Conservation (phyloP, 2,113 vertebrate species). For the Bujurquina vittata region DNA sequence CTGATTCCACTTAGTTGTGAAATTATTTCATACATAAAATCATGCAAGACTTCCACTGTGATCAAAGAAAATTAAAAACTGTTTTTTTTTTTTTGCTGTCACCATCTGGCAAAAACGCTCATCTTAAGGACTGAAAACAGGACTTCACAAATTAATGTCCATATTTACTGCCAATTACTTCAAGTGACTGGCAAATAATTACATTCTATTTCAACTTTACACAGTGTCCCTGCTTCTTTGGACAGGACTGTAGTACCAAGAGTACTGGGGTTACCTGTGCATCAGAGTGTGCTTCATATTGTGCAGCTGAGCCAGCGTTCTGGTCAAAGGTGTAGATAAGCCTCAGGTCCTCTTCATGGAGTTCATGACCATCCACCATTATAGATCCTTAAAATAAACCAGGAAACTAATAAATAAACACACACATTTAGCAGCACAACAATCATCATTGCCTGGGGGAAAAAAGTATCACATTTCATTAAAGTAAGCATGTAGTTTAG, state of each 20-base stretch:
- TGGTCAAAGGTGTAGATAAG: conserved; percentile 93
- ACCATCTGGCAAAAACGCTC: not conserved
- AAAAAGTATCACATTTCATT: not conserved
- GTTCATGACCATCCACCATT: conserved; percentile 89
- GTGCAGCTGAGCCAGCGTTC: conserved; percentile 76
- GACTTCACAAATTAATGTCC: too few relatives aligned
- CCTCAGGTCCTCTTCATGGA: conserved; percentile 91
- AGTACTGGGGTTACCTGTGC: conserved; percentile 83
- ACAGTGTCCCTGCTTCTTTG: not conserved
- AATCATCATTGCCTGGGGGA: not conserved
- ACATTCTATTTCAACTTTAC: not conserved
- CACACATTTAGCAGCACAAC: not conserved
- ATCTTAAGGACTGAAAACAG: too few relatives aligned
- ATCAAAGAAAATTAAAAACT: not conserved
- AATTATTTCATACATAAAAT: conserved; percentile 67
- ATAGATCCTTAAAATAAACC: conserved; percentile 82
- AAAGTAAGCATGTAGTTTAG: too few relatives aligned
- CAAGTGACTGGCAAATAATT: not conserved
- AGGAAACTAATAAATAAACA: not conserved
- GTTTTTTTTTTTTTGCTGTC: not conserved
- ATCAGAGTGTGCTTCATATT: conserved; percentile 95
- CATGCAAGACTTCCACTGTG: not conserved
- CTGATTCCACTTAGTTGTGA: conserved; percentile 67
- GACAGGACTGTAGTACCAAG: not conserved
- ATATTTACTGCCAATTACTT: not conserved